A percentile compares a stretch with the other conserved stretches of the same genome.
Evolutionary conservation across 2,888 invertebrate species (phyloP).

Genomic region (Fragum whitleyi): DNA sequence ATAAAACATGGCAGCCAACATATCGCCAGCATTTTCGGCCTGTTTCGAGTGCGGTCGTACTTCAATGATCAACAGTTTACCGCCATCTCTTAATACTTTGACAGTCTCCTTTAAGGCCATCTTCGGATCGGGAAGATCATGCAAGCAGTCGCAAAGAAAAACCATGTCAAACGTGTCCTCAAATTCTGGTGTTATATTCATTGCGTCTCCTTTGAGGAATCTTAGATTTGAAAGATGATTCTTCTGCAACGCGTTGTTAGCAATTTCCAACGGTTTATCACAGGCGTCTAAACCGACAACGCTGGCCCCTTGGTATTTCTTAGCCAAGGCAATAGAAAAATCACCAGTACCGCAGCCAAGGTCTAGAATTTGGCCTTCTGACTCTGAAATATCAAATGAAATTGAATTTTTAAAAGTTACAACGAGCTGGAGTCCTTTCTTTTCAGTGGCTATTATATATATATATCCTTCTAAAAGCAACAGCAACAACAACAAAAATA

Average conservation of each 20-base stretch:
- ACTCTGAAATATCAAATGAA: neutral
- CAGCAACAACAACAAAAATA: no score
- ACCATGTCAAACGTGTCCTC: constrained; percentile 41
- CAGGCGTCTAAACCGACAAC: constrained; percentile 41
- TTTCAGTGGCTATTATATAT: no score
- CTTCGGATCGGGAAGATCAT: constrained; percentile 58
- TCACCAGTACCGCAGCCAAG: constrained; percentile 44
- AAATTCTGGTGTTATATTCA: constrained; percentile 34
- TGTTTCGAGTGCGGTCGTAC: constrained; percentile 47
- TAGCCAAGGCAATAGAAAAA: constrained; percentile 27
- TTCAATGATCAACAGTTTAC: constrained; percentile 44
- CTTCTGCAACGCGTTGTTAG: constrained; percentile 19
- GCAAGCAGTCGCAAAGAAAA: constrained; percentile 46
- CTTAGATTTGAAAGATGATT: constrained; percentile 31
- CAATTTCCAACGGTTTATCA: constrained; percentile 24
- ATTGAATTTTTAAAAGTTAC: no score
- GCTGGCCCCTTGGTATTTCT: constrained; percentile 44
- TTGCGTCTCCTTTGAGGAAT: constrained; percentile 47
- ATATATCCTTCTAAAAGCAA: no score
- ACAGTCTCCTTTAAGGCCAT: constrained; percentile 42
- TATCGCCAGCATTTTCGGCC: constrained; percentile 44
- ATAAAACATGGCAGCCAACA: constrained; percentile 45
- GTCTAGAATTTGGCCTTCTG: constrained; percentile 43
- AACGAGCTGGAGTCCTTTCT: no score
- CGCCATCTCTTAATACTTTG: constrained; percentile 48